Evolutionary conservation across 92 coral and sea anemone genomes (phyloP).

Genomic region (Palythoa heliodiscus): DNA sequence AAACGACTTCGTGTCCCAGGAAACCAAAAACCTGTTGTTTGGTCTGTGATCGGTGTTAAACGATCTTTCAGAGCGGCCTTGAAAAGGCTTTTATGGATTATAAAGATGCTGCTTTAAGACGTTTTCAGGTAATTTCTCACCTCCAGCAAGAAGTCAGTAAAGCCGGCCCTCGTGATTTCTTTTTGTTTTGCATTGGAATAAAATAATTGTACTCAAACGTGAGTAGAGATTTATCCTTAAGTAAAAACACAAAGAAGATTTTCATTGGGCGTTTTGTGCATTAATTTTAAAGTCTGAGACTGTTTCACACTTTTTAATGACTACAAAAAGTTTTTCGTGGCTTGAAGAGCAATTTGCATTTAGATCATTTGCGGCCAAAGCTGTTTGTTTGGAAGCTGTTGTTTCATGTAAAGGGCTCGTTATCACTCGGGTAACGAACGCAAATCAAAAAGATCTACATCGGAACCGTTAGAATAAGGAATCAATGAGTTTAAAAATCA

Average conservation of each 20-base stretch:
- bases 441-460: background rate
- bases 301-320: conserved; percentile 41
- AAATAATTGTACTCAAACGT: conserved; percentile 7
- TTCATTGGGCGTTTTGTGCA: conserved; percentile 27
- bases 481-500: background rate
- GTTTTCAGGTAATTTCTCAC: conserved; percentile 11
- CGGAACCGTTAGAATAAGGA: background rate
- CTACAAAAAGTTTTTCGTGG: conserved; percentile 27
- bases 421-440: background rate
- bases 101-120: conserved; percentile 22
- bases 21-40: background rate
- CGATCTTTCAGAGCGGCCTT: background rate
- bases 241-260: conserved; percentile 11
- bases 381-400: conserved; percentile 11
- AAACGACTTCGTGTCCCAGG: conserved; percentile 15
- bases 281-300: conserved; percentile 40
- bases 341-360: conserved; percentile 31
- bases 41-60: background rate
- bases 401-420: background rate
- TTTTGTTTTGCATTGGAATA: background rate
- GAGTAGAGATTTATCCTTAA: conserved; percentile 8
- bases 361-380: background rate
- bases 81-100: conserved; percentile 18
- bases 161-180: background rate
- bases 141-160: background rate